These are phyloP conservation scores for Penaeus vannamei DNA, from an alignment of 1,140 invertebrate species.

Conservation along the genomic window DNA sequence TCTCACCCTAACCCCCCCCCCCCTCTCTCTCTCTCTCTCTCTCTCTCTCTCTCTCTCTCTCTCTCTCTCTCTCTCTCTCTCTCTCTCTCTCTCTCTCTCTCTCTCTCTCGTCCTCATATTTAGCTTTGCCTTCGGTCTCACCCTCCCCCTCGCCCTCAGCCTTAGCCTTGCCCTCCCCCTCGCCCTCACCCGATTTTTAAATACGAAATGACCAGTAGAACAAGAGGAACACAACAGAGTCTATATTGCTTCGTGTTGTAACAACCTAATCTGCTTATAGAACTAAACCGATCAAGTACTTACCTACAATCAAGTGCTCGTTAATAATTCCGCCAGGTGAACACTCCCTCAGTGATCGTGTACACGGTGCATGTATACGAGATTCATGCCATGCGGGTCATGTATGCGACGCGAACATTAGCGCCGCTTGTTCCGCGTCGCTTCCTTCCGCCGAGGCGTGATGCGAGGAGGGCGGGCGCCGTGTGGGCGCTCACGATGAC, in stretches of 20 bases:
- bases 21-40: not conserved
- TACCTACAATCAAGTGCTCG: slow-evolving; percentile 46
- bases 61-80: not conserved
- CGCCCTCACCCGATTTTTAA: not conserved
- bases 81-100: not conserved
- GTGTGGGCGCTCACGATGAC: too few relatives aligned
- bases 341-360: not conserved
- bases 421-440: too few relatives aligned
- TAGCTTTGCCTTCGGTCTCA: too few relatives aligned
- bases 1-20: not conserved
- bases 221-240: too few relatives aligned
- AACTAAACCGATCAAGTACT: slow-evolving; percentile 49
- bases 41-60: not conserved
- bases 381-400: not conserved
- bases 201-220: not conserved
- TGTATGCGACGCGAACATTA: too few relatives aligned
- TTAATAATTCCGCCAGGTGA: slow-evolving; percentile 48
- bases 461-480: too few relatives aligned
- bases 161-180: not conserved
- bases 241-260: not conserved
- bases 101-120: not conserved
- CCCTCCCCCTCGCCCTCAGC: not conserved
- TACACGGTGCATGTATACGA: not conserved
- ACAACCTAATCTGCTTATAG: slow-evolving; percentile 38
- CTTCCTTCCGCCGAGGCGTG: too few relatives aligned